Evolutionary conservation across 2,888 invertebrate species (phyloP).

Genomic region (Poecilus cupreus): DNA sequence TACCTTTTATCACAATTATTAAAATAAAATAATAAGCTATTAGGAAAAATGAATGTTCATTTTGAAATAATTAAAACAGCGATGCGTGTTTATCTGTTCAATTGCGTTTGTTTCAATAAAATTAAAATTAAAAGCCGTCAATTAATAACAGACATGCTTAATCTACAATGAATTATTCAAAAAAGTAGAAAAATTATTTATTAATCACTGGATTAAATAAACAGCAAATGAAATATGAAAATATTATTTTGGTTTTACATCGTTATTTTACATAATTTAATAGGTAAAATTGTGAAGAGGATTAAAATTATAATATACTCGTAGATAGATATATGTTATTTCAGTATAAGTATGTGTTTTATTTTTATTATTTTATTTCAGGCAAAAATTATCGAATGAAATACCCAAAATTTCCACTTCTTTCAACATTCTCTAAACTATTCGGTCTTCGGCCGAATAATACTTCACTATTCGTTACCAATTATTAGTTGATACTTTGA

Average conservation of each 20-base stretch:
- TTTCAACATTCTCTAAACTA: too few relatives aligned
- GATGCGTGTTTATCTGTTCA: constrained; percentile 10
- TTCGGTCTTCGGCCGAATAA: too few relatives aligned
- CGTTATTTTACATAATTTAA: constrained; percentile 13
- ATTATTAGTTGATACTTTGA: too few relatives aligned
- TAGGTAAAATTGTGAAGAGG: too few relatives aligned
- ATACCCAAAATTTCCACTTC: too few relatives aligned
- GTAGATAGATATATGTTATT: too few relatives aligned
- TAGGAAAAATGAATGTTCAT: not conserved
- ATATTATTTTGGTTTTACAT: not conserved
- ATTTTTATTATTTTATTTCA: too few relatives aligned
- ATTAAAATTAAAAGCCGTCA: constrained; percentile 32
- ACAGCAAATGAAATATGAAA: not conserved
- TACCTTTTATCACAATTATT: constrained; percentile 27
- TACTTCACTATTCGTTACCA: too few relatives aligned
- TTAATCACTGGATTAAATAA: constrained; percentile 15
- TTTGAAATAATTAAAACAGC: constrained; percentile 36
- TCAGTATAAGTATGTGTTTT: too few relatives aligned
- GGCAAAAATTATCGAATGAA: too few relatives aligned
- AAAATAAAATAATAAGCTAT: constrained; percentile 32
- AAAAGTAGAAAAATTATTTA: constrained; percentile 25
- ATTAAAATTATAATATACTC: too few relatives aligned
- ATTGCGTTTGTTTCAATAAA: constrained; percentile 30
- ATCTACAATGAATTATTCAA: not conserved
- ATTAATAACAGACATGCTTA: not conserved